A percentile compares a stretch with the other conserved stretches of the same genome.
phyloP scores from a whole-genome alignment of 2,797 vertebrate genomes.

The Crypturellus tataupa region DNA sequence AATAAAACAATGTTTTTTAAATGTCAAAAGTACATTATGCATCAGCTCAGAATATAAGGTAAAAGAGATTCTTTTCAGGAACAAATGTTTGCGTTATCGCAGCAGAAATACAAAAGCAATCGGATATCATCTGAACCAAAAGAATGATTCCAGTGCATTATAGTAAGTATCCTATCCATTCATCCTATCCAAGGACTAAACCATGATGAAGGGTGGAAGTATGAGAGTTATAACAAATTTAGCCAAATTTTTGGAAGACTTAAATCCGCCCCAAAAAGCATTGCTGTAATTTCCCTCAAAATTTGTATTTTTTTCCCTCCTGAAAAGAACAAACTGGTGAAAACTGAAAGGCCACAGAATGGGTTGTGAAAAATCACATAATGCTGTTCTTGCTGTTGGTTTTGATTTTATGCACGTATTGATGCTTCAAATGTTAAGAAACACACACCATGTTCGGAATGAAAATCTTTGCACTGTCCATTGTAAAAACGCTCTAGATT shows the following conservation, averaged over 20 bases:
- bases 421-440: neutral
- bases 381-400: neutral
- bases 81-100: neutral
- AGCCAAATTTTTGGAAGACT: neutral
- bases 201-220: neutral
- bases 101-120: neutral
- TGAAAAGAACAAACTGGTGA: neutral
- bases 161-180: neutral
- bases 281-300: neutral
- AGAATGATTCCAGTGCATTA: neutral
- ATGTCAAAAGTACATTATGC: neutral
- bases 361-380: neutral
- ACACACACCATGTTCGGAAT: neutral
- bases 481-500: neutral
- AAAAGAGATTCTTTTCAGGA: neutral
- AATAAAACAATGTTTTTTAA: neutral
- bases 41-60: neutral
- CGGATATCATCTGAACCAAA: neutral
- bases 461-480: neutral
- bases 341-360: neutral
- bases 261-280: neutral
- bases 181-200: neutral
- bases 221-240: neutral
- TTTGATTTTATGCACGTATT: neutral
- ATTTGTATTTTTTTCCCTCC: neutral